These are phyloP conservation scores for Otus sunia DNA, from an alignment of 2,113 vertebrate genomes.

Conservation along the genomic window DNA sequence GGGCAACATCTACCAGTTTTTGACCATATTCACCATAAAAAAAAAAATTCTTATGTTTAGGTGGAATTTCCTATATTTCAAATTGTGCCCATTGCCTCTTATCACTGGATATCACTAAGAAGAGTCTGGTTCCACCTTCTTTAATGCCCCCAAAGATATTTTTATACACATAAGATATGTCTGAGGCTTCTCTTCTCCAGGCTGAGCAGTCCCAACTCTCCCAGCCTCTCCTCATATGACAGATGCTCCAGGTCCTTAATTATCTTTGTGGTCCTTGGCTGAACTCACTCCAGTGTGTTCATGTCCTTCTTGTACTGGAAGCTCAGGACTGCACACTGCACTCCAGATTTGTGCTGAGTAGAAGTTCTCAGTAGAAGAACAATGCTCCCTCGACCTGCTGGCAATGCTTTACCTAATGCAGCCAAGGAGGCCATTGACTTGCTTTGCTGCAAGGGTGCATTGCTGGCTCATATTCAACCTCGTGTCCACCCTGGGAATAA, in stretches of 20 bases:
- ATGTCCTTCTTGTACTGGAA: background rate
- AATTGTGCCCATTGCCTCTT: background rate
- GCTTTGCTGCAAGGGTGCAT: background rate
- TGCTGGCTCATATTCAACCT: background rate
- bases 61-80: background rate
- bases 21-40: background rate
- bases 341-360: background rate
- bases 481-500: background rate
- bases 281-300: accelerated
- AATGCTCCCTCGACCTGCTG: background rate
- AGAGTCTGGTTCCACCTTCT: background rate
- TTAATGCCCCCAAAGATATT: background rate
- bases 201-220: background rate
- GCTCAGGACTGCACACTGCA: background rate
- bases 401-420: background rate
- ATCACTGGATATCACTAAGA: background rate
- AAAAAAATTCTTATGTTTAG: background rate
- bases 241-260: background rate
- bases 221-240: background rate
- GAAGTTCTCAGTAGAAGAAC: background rate
- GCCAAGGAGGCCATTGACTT: background rate
- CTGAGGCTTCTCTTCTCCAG: background rate
- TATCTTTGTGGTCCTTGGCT: background rate
- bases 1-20: background rate
- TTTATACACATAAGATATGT: background rate